phyloP scores from a whole-genome alignment of 53 echinoderm and acorn worm genomes.

The Zoroaster sp. region DNA sequence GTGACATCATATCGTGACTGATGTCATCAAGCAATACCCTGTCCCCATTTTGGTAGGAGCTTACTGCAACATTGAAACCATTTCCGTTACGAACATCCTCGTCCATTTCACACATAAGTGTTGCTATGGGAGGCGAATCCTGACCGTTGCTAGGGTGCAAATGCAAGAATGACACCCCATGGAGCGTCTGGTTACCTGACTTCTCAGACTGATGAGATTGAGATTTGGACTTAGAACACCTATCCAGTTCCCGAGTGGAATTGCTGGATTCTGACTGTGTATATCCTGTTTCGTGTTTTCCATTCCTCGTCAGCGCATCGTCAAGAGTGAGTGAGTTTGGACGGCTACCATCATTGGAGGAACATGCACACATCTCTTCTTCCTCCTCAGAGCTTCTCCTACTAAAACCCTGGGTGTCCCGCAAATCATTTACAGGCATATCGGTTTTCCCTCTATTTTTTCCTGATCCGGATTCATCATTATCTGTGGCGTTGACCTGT shows the following conservation, averaged over 20 bases:
- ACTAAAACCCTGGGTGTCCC: neutral
- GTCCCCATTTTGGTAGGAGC: conserved; percentile 32
- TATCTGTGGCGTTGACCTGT: neutral
- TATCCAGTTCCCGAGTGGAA: neutral
- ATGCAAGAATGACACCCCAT: conserved; percentile 14
- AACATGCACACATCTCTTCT: conserved; percentile 42
- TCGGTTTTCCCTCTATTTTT: neutral
- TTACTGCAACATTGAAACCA: neutral
- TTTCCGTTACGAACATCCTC: conserved; percentile 61
- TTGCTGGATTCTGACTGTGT: neutral
- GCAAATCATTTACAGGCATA: neutral
- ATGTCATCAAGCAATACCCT: neutral
- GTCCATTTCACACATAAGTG: conserved; percentile 72
- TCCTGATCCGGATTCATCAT: neutral
- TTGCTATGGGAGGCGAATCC: conserved; percentile 80
- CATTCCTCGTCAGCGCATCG: neutral
- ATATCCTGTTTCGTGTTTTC: neutral
- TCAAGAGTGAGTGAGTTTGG: conserved; percentile 38
- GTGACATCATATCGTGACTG: neutral
- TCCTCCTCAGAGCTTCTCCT: conserved; percentile 39
- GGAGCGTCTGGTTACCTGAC: conserved; percentile 1
- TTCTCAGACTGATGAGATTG: neutral
- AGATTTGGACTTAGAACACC: neutral
- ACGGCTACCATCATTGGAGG: conserved; percentile 32
- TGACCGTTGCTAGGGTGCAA: conserved; percentile 51